Conservation (phyloP, 1,140 invertebrate genomes). For the Hetaerina americana region DNA sequence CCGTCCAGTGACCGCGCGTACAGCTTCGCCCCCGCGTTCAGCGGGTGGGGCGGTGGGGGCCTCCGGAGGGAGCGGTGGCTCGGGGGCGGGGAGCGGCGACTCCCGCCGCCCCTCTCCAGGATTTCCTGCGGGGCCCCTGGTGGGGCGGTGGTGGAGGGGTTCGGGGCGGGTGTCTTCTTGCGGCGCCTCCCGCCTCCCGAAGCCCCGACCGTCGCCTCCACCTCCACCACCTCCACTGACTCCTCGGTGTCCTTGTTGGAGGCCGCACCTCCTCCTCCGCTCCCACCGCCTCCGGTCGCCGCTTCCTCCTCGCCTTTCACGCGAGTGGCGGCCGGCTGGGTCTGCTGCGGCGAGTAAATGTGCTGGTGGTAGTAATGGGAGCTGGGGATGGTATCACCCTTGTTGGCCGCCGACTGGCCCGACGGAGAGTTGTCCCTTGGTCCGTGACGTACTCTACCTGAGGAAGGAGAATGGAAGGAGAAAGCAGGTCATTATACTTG, state of each 20-base stretch:
- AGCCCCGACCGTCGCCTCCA: background rate
- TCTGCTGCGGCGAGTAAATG: background rate
- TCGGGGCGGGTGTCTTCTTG: background rate
- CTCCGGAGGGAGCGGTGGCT: background rate
- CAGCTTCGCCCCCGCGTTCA: background rate
- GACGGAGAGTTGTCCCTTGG: background rate
- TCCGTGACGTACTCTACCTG: background rate
- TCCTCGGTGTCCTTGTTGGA: background rate
- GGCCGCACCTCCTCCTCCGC: too few relatives aligned
- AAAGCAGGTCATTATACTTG: too few relatives aligned
- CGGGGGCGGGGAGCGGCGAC: background rate
- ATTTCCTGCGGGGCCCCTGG: background rate
- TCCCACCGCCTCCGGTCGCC: too few relatives aligned
- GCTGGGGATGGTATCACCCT: background rate
- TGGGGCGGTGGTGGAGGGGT: background rate
- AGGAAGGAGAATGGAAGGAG: background rate
- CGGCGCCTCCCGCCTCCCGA: background rate
- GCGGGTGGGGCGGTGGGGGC: background rate
- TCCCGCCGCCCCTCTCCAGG: background rate
- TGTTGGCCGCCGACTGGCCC: background rate
- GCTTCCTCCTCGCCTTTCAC: background rate
- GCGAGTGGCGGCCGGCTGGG: background rate
- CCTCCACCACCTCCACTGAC: background rate
- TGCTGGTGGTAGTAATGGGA: background rate
- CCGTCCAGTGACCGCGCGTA: background rate